Evolutionary conservation across 1,140 invertebrate genomes (phyloP).

Genomic region (Mercenaria mercenaria): DNA sequence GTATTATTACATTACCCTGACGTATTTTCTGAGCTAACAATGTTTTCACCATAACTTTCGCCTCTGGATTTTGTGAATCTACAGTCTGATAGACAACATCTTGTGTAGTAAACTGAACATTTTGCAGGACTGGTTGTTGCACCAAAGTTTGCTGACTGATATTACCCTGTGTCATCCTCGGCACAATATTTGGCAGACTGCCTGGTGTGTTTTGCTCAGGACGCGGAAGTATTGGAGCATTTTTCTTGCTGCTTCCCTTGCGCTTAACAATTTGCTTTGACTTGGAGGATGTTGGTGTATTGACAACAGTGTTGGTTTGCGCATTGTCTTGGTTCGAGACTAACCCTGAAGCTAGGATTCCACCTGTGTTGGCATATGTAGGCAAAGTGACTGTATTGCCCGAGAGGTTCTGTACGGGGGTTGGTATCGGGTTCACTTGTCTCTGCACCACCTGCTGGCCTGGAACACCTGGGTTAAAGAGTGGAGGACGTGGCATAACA

Average conservation of each 20-base stretch:
- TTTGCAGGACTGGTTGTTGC: constrained; percentile 27
- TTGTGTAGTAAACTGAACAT: constrained; percentile 51
- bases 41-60: constrained; percentile 60
- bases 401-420: background rate
- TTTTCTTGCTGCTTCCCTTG: constrained; percentile 39
- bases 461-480: constrained; percentile 46
- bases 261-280: constrained; percentile 7
- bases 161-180: background rate
- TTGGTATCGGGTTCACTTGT: background rate
- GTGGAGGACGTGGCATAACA: constrained; percentile 29
- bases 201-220: constrained; percentile 6
- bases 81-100: constrained; percentile 58
- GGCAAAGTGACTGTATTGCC: constrained; percentile 4
- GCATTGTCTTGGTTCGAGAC: background rate
- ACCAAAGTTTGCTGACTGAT: background rate
- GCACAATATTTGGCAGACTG: constrained; percentile 41
- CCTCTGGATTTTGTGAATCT: constrained; percentile 53
- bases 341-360: constrained; percentile 33
- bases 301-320: background rate
- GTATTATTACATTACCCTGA: constrained; percentile 52
- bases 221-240: constrained; percentile 37
- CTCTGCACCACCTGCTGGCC: constrained; percentile 1
- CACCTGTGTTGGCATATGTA: background rate
- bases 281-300: background rate
- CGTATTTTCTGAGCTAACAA: constrained; percentile 54